These are phyloP conservation scores for Seira ritae DNA, from an alignment of 2,888 invertebrate genomes.

Conservation along the genomic window DNA sequence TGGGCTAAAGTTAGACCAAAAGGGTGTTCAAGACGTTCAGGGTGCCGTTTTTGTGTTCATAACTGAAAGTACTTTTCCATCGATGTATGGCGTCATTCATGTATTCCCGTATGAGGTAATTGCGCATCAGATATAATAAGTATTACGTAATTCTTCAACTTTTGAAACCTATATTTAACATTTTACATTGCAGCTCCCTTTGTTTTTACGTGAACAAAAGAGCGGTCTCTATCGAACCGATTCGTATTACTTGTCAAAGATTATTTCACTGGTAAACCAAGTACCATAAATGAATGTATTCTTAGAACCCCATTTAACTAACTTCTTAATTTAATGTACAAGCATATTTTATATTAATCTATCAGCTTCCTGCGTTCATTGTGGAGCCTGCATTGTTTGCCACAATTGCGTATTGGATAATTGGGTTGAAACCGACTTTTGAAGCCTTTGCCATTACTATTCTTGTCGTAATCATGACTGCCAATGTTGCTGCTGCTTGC, in stretches of 20 bases:
- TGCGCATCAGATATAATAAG: constrained; percentile 1
- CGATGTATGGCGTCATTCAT: constrained; percentile 92
- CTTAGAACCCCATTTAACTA: too few relatives aligned
- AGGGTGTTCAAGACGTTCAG: constrained; percentile 91
- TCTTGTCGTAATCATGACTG: constrained; percentile 84
- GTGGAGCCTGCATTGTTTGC: constrained; percentile 89
- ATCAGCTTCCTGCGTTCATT: constrained; percentile 88
- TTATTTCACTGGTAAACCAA: constrained; percentile 85
- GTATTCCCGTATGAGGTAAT: constrained; percentile 82
- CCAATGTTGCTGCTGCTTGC: constrained; percentile 91
- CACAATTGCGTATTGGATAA: constrained; percentile 89
- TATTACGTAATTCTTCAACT: background rate
- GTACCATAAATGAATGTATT: background rate
- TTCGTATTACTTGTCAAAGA: constrained; percentile 87
- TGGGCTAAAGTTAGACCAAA: constrained; percentile 84
- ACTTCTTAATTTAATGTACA: too few relatives aligned
- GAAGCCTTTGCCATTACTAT: constrained; percentile 85
- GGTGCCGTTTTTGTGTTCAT: constrained; percentile 92
- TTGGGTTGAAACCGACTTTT: constrained; percentile 83
- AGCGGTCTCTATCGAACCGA: constrained; percentile 89
- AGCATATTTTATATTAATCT: constrained; percentile 49
- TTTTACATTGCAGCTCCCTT: constrained; percentile 80
- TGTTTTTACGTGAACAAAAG: constrained; percentile 87
- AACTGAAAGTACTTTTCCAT: constrained; percentile 92
- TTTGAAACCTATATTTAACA: too few relatives aligned